Evolutionary conservation across 2,888 invertebrate species (phyloP).

Genomic region (Micropterix aruncella): DNA sequence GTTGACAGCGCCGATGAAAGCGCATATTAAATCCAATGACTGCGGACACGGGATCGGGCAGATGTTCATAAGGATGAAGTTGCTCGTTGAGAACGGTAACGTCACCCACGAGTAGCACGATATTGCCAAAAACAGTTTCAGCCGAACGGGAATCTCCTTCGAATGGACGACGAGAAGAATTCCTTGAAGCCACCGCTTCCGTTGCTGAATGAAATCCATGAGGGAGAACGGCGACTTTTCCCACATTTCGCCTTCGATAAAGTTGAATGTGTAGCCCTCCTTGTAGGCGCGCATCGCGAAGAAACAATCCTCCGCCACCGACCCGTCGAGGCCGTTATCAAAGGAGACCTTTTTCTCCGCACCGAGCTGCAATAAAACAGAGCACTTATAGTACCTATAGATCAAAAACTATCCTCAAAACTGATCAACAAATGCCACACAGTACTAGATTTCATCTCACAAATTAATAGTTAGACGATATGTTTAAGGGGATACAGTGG

Average conservation of each 20-base stretch:
- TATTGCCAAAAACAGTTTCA: conserved; percentile 71
- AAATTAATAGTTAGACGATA: conserved; percentile 1
- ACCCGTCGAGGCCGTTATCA: conserved; percentile 92
- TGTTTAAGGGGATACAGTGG: no score
- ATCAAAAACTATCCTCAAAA: no score
- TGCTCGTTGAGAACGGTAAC: conserved; percentile 82
- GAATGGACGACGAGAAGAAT: conserved; percentile 82
- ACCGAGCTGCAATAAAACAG: conserved; percentile 47
- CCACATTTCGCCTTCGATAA: conserved; percentile 98
- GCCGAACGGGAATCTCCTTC: conserved; percentile 60
- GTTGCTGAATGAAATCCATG: conserved; percentile 89
- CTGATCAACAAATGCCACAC: neutral
- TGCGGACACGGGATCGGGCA: conserved; percentile 82
- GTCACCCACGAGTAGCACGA: conserved; percentile 96
- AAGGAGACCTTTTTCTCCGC: conserved; percentile 89
- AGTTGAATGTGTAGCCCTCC: conserved; percentile 85
- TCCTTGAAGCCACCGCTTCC: conserved; percentile 93
- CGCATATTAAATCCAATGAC: conserved; percentile 71
- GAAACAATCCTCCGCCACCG: conserved; percentile 95
- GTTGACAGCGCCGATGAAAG: conserved; percentile 85
- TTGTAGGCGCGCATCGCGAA: conserved; percentile 92
- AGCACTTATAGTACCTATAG: neutral
- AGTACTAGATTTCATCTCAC: neutral
- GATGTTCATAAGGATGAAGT: conserved; percentile 68
- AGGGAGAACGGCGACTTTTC: conserved; percentile 94